These are phyloP conservation scores for Vulpes vulpes DNA, from an alignment of 2,113 vertebrate species.

Conservation along the genomic window DNA sequence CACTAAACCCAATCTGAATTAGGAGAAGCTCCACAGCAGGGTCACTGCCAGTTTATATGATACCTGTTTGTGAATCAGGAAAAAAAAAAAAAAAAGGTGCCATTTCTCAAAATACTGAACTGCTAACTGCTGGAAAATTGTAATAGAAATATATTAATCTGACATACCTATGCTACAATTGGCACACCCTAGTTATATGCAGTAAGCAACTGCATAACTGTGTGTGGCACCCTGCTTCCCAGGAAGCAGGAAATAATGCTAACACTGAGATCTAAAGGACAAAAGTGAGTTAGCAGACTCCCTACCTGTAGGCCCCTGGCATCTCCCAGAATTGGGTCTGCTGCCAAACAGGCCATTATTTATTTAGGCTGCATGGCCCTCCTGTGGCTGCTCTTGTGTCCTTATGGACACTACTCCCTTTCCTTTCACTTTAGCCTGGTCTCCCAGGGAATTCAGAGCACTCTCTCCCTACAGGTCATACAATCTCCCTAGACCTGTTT, in stretches of 20 bases:
- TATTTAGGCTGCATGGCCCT: slow-evolving; percentile 52
- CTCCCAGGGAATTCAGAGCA: neutral
- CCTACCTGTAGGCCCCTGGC: neutral
- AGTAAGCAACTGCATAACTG: neutral
- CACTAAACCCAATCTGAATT: neutral
- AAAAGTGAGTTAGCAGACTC: neutral
- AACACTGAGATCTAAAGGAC: neutral
- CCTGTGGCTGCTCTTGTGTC: slow-evolving; percentile 40
- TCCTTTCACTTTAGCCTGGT: neutral
- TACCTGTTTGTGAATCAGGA: neutral
- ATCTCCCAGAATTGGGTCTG: neutral
- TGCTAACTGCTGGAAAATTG: neutral
- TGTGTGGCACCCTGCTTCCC: neutral
- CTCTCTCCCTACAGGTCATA: slow-evolving; percentile 42
- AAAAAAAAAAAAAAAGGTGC: neutral
- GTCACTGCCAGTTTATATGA: neutral
- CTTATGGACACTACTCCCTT: neutral
- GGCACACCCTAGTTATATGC: neutral
- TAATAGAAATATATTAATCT: neutral
- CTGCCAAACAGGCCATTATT: slow-evolving; percentile 29
- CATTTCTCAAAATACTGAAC: slow-evolving; percentile 33
- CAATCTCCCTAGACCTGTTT: slow-evolving; percentile 58
- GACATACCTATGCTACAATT: neutral
- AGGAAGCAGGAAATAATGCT: neutral
- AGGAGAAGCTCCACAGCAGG: slow-evolving; percentile 5